A percentile compares a stretch with the other conserved stretches of the same genome.
Evolutionary conservation across 2,888 invertebrate species (phyloP).

Genomic region (Willowsia nigromaculata): DNA sequence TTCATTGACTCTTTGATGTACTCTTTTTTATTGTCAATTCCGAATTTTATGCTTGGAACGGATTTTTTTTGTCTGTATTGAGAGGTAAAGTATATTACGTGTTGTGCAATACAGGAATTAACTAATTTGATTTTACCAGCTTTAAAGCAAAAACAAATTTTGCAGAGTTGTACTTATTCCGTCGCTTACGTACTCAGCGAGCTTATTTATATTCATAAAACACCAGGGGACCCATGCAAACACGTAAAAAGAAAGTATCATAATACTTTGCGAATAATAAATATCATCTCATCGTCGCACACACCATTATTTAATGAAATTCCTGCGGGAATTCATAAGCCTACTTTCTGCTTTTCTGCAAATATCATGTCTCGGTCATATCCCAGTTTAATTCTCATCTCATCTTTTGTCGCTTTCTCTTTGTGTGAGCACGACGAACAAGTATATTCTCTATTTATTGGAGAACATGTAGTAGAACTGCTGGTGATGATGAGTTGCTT

Average conservation of each 20-base stretch:
- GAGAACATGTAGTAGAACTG: not conserved
- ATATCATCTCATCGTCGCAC: not conserved
- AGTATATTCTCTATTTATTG: not conserved
- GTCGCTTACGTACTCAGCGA: not conserved
- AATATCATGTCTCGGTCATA: slow-evolving; percentile 14
- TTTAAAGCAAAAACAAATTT: too few relatives aligned
- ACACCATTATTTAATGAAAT: slow-evolving; percentile 56
- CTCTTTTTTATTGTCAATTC: not conserved
- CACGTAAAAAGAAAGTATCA: not conserved
- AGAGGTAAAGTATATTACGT: too few relatives aligned
- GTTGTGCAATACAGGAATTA: too few relatives aligned
- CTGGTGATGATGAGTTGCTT: not conserved
- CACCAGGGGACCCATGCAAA: not conserved
- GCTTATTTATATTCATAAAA: not conserved
- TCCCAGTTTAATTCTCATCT: not conserved
- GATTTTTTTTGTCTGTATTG: too few relatives aligned
- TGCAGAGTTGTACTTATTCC: too few relatives aligned
- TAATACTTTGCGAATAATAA: not conserved
- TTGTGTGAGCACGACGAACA: too few relatives aligned
- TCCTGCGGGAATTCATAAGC: slow-evolving; percentile 53
- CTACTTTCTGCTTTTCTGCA: not conserved
- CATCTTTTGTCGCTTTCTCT: not conserved
- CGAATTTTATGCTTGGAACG: too few relatives aligned
- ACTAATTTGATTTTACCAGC: too few relatives aligned
- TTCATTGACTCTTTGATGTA: not conserved